These are phyloP conservation scores for Condylura cristata DNA, from an alignment of 2,113 vertebrate genomes.

Conservation along the genomic window DNA sequence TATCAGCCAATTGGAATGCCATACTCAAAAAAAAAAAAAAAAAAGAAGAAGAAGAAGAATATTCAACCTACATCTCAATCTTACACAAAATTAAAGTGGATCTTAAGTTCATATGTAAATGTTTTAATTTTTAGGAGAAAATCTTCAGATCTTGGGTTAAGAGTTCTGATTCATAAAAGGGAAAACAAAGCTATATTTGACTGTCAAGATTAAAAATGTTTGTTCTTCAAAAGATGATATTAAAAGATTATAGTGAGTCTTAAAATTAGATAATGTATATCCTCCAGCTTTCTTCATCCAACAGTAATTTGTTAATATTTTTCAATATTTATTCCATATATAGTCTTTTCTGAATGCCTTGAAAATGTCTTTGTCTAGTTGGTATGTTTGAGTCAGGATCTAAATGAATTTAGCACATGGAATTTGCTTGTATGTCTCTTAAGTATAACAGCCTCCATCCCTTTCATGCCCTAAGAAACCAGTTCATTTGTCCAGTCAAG, in stretches of 20 bases:
- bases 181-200: too few relatives aligned
- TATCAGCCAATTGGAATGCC: too few relatives aligned
- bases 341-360: not conserved
- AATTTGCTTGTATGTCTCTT: not conserved
- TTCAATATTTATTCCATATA: not conserved
- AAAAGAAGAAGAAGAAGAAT: too few relatives aligned
- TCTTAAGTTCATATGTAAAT: too few relatives aligned
- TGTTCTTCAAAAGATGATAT: not conserved
- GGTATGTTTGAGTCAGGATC: not conserved
- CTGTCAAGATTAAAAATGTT: too few relatives aligned
- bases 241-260: not conserved
- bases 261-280: not conserved
- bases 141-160: too few relatives aligned
- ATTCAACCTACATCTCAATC: too few relatives aligned
- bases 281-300: not conserved
- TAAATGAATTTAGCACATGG: not conserved
- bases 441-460: not conserved
- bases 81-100: too few relatives aligned
- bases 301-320: not conserved
- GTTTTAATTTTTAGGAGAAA: too few relatives aligned
- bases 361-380: conserved; percentile 16
- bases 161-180: too few relatives aligned
- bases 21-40: too few relatives aligned
- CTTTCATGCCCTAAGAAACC: not conserved
- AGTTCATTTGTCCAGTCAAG: not conserved